Base-by-base conservation (phyloP, 1,140 invertebrate genomes). In the Charaxes varanes region DNA sequence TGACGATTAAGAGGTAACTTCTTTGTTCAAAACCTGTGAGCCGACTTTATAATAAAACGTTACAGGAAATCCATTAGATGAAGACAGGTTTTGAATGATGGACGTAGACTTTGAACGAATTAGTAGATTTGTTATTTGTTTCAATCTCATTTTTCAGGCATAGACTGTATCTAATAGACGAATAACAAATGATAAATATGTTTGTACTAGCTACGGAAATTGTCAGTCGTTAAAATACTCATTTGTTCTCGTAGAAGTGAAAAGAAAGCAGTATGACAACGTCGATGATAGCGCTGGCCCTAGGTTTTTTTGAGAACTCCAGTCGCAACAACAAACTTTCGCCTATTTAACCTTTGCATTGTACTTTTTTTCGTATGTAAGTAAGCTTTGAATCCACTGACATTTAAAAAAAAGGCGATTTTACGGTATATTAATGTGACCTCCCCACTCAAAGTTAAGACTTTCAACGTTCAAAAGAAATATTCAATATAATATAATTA, bases 11-110 rank as follows among this genome's bases (percentile, higher is more conserved):
- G 73, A 56, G 56, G 46, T 64, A 67, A 73, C 59, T 62, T 53
- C 66, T 82, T 79, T 78, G 44, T 79, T 82, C 78, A 78, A 82
- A 82, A 78, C 74, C 78, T 82, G 78, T 72, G 56, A 55, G 63
- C 70, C 62, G 59, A 69, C 54, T 71, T 48, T 34, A 48, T 53
- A 47, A 44, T 49, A 62, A 62, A 64, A 46, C 46, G 53, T 71
- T 71, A 78, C 76, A 74, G 73, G 70, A 69, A 78, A 63, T 67
- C 63, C 66, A 62, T 64, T 70, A 80, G 73, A 65, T 63, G 54
- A 65, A 60, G 44, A 49, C 78, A 82, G 76, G 78, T 80, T 80
- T 82, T 80, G 78, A 77, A 82, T 77, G 70, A 82, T 71, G 52
- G 67, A 61, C 33, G 73, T 82, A 82, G 72, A 71, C 65, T 70